phyloP scores from a whole-genome alignment of 2,113 vertebrate species.

The Psophia crepitans region DNA sequence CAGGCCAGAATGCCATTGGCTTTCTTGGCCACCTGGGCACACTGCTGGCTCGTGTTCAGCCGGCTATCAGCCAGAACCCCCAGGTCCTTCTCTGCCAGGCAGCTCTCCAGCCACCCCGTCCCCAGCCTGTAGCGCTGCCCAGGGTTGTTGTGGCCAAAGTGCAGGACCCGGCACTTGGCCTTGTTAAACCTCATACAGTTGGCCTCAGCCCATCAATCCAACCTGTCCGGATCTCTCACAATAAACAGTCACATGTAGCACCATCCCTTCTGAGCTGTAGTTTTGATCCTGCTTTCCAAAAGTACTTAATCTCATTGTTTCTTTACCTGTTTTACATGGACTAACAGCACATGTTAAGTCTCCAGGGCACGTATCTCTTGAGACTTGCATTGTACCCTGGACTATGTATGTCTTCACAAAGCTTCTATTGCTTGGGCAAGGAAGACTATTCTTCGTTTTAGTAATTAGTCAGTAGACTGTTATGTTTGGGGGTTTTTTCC shows the following conservation, averaged over 20 bases:
- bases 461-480: background rate
- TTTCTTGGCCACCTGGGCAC: too few species aligned
- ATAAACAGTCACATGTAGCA: fast-evolving
- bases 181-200: too few species aligned
- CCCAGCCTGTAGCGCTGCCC: too few species aligned
- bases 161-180: too few species aligned
- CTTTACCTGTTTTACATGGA: background rate
- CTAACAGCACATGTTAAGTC: background rate
- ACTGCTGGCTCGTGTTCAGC: too few species aligned
- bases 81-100: too few species aligned
- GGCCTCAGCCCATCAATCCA: too few species aligned
- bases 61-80: too few species aligned
- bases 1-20: too few species aligned
- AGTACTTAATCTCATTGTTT: background rate
- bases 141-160: too few species aligned
- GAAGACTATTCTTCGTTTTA: background rate
- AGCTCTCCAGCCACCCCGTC: too few species aligned
- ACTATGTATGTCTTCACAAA: background rate
- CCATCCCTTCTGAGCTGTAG: background rate
- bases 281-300: background rate
- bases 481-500: fast-evolving
- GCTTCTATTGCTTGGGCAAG: background rate
- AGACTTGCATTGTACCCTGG: background rate
- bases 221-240: too few species aligned
- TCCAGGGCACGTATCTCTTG: background rate